Conservation (phyloP, 2,113 vertebrate genomes). For the Lamprologus callipterus region DNA sequence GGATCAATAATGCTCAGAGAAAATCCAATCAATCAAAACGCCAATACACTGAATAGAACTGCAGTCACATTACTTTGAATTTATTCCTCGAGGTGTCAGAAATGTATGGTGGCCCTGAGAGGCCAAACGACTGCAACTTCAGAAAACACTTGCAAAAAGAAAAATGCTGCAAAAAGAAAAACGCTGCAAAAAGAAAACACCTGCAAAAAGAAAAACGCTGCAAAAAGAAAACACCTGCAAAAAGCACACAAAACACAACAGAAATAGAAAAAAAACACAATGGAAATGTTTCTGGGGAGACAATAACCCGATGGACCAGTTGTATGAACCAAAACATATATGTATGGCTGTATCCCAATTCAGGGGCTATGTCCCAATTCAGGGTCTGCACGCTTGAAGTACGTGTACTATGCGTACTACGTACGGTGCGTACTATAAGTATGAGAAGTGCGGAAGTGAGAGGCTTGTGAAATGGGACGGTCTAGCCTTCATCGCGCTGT, state of each 20-base stretch:
- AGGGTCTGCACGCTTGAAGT: neutral
- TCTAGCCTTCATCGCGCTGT: neutral
- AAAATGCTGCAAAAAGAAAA: rapidly evolving
- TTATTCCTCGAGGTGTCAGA: neutral
- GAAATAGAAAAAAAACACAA: neutral
- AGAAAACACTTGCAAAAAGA: neutral
- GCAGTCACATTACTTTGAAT: neutral
- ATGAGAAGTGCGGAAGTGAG: too few species aligned
- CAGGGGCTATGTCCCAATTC: neutral
- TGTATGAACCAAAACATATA: neutral
- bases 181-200: neutral
- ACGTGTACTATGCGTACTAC: neutral
- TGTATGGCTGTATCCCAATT: neutral
- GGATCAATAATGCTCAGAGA: neutral
- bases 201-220: neutral
- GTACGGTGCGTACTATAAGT: neutral
- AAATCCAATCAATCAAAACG: neutral
- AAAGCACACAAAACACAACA: neutral
- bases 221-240: neutral
- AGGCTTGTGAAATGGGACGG: too few species aligned
- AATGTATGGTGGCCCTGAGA: neutral
- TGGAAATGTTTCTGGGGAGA: neutral
- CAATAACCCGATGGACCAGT: neutral
- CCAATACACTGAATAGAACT: neutral
- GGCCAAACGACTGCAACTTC: neutral